These are phyloP conservation scores for Eolophus roseicapilla DNA, from an alignment of 2,113 vertebrate genomes.

Conservation along the genomic window DNA sequence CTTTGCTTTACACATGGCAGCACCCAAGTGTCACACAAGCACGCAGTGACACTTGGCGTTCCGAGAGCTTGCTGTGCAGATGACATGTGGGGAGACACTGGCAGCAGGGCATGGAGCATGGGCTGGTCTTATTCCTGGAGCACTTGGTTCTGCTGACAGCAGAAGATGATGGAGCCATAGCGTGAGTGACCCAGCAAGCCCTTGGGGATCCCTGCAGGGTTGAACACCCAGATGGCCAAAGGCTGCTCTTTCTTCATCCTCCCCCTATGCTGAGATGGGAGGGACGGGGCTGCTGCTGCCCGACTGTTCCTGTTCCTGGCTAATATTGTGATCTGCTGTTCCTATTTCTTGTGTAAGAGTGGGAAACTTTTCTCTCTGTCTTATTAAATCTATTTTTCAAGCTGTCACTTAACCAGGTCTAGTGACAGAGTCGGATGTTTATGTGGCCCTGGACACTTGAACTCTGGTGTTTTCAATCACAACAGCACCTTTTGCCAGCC, in stretches of 20 bases:
- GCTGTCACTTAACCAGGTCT: constrained; percentile 76
- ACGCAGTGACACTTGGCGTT: neutral
- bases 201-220: neutral
- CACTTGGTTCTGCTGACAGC: neutral
- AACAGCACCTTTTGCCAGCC: constrained; percentile 76
- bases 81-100: fast-evolving
- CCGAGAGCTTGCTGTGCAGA: fast-evolving
- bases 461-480: constrained; percentile 78
- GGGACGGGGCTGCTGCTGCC: neutral
- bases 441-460: constrained; percentile 66
- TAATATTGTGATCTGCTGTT: neutral
- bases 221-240: neutral
- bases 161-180: fast-evolving
- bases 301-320: neutral
- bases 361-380: constrained; percentile 59
- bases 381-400: constrained; percentile 77
- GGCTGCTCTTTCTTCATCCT: neutral
- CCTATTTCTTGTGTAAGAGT: constrained; percentile 19
- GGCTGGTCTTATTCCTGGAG: neutral
- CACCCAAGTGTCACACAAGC: fast-evolving
- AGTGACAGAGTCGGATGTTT: constrained; percentile 72
- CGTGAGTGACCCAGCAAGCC: neutral
- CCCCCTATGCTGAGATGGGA: neutral
- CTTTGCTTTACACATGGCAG: fast-evolving
- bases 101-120: neutral